Conservation (phyloP, 2,113 vertebrate genomes). For the human region DNA sequence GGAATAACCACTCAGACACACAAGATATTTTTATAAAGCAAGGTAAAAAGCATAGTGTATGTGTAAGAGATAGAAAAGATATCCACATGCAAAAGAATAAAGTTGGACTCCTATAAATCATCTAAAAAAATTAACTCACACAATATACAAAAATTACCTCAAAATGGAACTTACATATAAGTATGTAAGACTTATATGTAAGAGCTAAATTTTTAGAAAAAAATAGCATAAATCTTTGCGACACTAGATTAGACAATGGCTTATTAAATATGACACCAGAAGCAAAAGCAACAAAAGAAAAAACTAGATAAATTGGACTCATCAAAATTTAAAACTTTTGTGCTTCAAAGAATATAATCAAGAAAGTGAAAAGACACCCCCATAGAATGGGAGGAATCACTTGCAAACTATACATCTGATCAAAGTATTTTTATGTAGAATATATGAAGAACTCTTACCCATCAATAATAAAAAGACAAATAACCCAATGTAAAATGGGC, state of each 20-base stretch:
- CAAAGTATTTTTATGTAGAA: background rate
- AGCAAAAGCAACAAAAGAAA: background rate
- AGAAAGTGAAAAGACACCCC: background rate
- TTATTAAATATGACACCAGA: background rate
- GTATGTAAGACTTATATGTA: background rate
- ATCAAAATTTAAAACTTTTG: background rate
- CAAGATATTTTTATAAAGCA: background rate
- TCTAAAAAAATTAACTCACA: background rate
- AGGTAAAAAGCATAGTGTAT: background rate
- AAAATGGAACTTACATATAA: background rate
- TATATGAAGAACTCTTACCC: background rate
- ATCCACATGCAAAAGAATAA: background rate
- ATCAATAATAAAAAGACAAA: background rate
- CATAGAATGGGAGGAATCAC: background rate
- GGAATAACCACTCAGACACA: background rate
- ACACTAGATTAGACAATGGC: background rate
- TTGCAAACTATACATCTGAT: background rate
- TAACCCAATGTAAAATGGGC: background rate
- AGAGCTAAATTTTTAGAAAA: background rate
- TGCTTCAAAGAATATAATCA: background rate
- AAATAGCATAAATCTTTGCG: background rate
- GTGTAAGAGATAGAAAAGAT: background rate
- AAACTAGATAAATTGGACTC: background rate
- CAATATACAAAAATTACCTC: background rate
- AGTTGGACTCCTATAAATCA: background rate